phyloP scores from a whole-genome alignment of 2,888 invertebrate genomes.

The Brachyptera risi region DNA sequence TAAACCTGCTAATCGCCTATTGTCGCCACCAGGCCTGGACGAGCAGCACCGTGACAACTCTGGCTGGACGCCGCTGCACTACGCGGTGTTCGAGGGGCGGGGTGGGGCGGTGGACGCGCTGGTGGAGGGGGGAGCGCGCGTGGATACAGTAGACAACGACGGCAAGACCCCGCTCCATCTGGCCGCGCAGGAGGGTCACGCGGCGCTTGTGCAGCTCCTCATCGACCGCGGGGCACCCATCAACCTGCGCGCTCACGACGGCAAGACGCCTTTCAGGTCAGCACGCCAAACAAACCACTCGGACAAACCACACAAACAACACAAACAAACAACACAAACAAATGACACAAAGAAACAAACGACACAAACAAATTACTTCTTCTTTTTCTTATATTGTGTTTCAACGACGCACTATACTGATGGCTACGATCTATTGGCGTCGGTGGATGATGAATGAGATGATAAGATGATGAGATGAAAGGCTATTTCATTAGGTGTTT shows the following conservation, averaged over 20 bases:
- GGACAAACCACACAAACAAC: no score
- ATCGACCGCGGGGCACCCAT: slow-evolving; percentile 73
- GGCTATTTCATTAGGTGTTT: no score
- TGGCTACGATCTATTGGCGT: no score
- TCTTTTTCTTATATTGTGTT: no score
- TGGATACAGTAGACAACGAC: slow-evolving; percentile 87
- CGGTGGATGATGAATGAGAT: no score
- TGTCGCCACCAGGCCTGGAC: slow-evolving; percentile 67
- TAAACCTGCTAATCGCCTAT: no score
- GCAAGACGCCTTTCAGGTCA: slow-evolving; percentile 78
- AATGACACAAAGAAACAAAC: no score
- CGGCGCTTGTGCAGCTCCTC: slow-evolving; percentile 61
- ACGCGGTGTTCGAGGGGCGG: slow-evolving; percentile 93
- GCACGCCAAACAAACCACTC: no score
- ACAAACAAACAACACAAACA: no score
- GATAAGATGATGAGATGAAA: no score
- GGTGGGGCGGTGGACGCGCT: slow-evolving; percentile 75
- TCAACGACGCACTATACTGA: no score
- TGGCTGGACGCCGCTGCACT: slow-evolving; percentile 96
- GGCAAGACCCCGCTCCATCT: slow-evolving; percentile 84
- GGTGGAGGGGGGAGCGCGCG: slow-evolving; percentile 73
- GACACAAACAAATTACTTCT: no score
- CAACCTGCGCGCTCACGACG: slow-evolving; percentile 85
- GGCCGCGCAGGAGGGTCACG: slow-evolving; percentile 86
- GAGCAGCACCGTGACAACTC: slow-evolving; percentile 91